Percentiles rank a stretch among this genome's conserved stretches.
Conservation (phyloP, 1,140 invertebrate genomes). For the Temnothorax nylanderi region DNA sequence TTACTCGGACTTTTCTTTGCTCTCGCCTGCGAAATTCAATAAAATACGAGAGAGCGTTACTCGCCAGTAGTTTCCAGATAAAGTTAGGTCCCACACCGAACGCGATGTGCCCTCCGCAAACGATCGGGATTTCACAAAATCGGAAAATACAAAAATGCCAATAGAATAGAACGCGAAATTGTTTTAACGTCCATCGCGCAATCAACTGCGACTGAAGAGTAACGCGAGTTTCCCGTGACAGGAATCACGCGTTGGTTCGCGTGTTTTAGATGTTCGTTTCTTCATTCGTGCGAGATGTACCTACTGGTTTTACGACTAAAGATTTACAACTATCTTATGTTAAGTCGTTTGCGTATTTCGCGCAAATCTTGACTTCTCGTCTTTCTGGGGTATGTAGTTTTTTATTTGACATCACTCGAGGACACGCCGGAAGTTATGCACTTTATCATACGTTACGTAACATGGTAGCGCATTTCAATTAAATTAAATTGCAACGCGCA, state of each 20-base stretch:
- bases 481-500: constrained; percentile 60
- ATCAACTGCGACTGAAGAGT: constrained; percentile 6
- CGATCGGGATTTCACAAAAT: constrained; percentile 41
- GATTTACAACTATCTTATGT: not conserved
- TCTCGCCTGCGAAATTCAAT: constrained; percentile 36
- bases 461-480: constrained; percentile 58
- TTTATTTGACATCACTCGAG: not conserved
- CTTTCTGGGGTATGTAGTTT: not conserved
- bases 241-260: not conserved
- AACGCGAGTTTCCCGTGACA: not conserved
- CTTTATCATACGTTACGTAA: constrained; percentile 15
- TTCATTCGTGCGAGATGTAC: not conserved
- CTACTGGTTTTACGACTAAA: not conserved
- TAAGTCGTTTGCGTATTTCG: not conserved
- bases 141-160: constrained; percentile 33
- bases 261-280: not conserved
- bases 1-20: constrained; percentile 38
- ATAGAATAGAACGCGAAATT: constrained; percentile 33
- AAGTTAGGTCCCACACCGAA: constrained; percentile 23
- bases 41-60: constrained; percentile 45
- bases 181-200: constrained; percentile 44
- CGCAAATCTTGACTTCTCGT: not conserved
- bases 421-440: not conserved
- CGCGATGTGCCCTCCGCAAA: constrained; percentile 7
- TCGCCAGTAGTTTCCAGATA: constrained; percentile 32